Conservation (phyloP, 2,888 invertebrate species). For the Drosophila greeni region DNA sequence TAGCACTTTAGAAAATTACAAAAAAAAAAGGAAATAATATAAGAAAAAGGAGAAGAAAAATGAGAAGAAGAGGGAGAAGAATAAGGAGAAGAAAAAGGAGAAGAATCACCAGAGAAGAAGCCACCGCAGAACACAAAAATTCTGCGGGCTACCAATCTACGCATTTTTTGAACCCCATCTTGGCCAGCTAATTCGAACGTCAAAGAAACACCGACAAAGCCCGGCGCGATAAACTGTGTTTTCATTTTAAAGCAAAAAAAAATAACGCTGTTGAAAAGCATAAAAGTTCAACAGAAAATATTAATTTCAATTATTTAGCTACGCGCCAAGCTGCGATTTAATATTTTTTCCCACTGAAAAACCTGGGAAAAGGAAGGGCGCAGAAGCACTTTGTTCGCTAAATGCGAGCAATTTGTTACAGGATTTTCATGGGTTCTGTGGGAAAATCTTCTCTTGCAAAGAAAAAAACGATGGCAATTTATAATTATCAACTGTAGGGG, state of each 20-base stretch:
- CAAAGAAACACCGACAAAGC: constrained; percentile 58
- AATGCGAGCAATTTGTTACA: constrained; percentile 69
- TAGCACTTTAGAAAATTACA: constrained; percentile 52
- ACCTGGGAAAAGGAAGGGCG: constrained; percentile 21
- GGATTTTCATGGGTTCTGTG: constrained; percentile 59
- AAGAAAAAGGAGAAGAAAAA: background rate
- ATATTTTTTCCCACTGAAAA: constrained; percentile 29
- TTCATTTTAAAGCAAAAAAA: constrained; percentile 39
- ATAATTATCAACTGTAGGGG: constrained; percentile 70
- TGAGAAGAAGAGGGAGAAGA: constrained; percentile 16
- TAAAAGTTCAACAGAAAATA: constrained; percentile 59
- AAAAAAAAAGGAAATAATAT: no score
- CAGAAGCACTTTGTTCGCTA: constrained; percentile 69
- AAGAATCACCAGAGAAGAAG: constrained; percentile 34
- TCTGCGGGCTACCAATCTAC: constrained; percentile 73
- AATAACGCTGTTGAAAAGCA: constrained; percentile 46
- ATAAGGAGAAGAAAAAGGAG: constrained; percentile 17
- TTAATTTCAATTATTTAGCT: constrained; percentile 72
- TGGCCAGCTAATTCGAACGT: constrained; percentile 36
- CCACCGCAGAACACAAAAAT: constrained; percentile 57
- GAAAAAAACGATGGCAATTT: constrained; percentile 35
- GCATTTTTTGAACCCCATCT: constrained; percentile 45
- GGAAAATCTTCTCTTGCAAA: constrained; percentile 38
- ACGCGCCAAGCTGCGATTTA: constrained; percentile 36
- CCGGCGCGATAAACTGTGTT: constrained; percentile 59